Evolutionary conservation across 2,113 vertebrate species (phyloP).

Genomic region (Dasyurus viverrinus): DNA sequence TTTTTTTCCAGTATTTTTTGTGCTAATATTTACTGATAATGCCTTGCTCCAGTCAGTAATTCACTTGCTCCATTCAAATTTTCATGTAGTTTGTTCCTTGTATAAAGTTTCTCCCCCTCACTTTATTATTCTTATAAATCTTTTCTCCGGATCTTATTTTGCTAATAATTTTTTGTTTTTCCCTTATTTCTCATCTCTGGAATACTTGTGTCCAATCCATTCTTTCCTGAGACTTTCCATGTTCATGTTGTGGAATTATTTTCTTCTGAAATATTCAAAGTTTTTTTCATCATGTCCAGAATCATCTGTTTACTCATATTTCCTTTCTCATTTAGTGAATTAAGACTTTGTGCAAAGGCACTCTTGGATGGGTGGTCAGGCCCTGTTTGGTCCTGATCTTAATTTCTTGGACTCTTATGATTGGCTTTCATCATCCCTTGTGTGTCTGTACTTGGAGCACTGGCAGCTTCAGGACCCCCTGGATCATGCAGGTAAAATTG

Average conservation of each 20-base stretch:
- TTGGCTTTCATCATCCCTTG: background rate
- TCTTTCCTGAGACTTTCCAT: background rate
- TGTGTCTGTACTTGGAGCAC: background rate
- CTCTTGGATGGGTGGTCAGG: background rate
- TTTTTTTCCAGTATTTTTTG: background rate
- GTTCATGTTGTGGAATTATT: background rate
- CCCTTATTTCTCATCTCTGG: background rate
- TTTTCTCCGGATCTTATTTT: background rate
- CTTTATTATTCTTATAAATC: background rate
- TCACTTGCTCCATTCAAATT: background rate
- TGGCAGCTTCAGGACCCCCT: background rate
- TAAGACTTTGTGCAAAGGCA: background rate
- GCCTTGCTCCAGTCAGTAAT: background rate
- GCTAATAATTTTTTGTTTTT: background rate
- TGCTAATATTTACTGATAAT: background rate
- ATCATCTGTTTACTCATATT: background rate
- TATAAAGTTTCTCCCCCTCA: background rate
- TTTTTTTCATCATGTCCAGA: background rate
- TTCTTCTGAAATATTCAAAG: background rate
- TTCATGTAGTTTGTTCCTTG: background rate
- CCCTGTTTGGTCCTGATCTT: background rate
- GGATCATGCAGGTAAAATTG: background rate
- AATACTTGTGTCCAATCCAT: background rate
- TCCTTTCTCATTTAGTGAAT: background rate
- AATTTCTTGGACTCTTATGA: background rate